These are phyloP conservation scores for Aythya baeri DNA, from an alignment of 2,113 vertebrate genomes.

Conservation along the genomic window DNA sequence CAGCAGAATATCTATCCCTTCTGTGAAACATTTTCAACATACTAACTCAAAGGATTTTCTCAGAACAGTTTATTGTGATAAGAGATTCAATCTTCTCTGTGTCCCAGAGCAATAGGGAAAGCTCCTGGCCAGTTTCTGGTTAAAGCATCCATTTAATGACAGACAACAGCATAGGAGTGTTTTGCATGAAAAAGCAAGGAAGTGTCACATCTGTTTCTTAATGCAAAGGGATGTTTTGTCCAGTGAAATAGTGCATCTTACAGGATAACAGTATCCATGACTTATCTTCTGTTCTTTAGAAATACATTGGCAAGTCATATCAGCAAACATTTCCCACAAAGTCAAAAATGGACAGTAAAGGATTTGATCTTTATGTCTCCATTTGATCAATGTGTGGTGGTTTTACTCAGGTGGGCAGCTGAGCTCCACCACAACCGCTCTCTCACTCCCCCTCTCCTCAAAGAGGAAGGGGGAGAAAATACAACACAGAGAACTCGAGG, in stretches of 20 bases:
- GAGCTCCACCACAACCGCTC: too few species aligned
- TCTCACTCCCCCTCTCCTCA: too few species aligned
- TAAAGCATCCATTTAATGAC: conserved; percentile 6
- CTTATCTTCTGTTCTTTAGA: conserved; percentile 8
- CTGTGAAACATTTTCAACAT: not conserved
- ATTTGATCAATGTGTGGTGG: not conserved
- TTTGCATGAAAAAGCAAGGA: conserved; percentile 24
- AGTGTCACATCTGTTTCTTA: conserved; percentile 24
- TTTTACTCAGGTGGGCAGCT: too few species aligned
- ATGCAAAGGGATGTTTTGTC: conserved; percentile 24
- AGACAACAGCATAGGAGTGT: not conserved
- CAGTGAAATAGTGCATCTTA: not conserved
- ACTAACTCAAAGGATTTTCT: not conserved
- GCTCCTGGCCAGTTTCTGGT: not conserved
- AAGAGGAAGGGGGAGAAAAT: too few species aligned
- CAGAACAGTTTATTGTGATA: not conserved
- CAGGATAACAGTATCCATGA: conserved; percentile 1
- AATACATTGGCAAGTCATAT: not conserved
- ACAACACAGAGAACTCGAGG: too few species aligned
- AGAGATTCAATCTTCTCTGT: not conserved
- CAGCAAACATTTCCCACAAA: conserved; percentile 18
- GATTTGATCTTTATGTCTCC: conserved; percentile 21
- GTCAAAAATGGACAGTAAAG: not conserved
- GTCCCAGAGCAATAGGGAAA: not conserved
- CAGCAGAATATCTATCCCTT: not conserved